Evolutionary conservation across 2,113 vertebrate species (phyloP), one percentile per base, ranked within the genome.

Genomic region (Sapajus apella): DNA sequence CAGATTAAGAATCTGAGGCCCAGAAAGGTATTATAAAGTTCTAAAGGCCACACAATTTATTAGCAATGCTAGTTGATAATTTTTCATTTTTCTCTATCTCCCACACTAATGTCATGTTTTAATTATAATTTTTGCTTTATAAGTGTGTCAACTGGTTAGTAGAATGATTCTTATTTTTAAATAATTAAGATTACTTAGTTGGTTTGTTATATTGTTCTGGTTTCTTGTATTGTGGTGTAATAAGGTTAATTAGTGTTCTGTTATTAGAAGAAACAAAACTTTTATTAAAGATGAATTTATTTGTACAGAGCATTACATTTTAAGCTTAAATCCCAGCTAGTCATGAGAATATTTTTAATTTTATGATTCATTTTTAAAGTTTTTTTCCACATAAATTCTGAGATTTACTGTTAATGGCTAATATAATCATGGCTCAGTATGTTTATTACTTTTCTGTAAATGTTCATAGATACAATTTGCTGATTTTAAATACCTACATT

Each of bases 161-260:
- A 72, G 66, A 93, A 91, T 90, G 45, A 90, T 89, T 91, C 12
- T 21, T 94, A 21, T 55, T 82, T 96, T 95, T 52, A 79, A 96
- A 90, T 90, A 95, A 81, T 76, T 96, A 95, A 87, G 47, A 90
- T 96, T 94, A 86, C 88, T 94, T 98, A 68, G 32, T 3, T 30
- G 12, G 55, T 91, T 94, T 96, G 32, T 96, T 96, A 80, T 40
- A 92, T 70, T 96, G 45, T 87, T 47, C 30, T 82, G 23, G 45
- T 83, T 94, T 70, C 94, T 91, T 95, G 32, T 96, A 47, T 35
- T 70, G 5, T 80, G 82, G 47, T 95, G 4, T 80, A 91, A 76
- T 93, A 91, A 95, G 79, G 83, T 97, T 97, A 97, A 96, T 97
- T 95, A 95, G 40, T 87, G 47, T 86, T 94, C 40, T 80, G 25